Evolutionary conservation across 2,797 vertebrate genomes (phyloP).

Genomic region (Centroberyx gerrardi): DNA sequence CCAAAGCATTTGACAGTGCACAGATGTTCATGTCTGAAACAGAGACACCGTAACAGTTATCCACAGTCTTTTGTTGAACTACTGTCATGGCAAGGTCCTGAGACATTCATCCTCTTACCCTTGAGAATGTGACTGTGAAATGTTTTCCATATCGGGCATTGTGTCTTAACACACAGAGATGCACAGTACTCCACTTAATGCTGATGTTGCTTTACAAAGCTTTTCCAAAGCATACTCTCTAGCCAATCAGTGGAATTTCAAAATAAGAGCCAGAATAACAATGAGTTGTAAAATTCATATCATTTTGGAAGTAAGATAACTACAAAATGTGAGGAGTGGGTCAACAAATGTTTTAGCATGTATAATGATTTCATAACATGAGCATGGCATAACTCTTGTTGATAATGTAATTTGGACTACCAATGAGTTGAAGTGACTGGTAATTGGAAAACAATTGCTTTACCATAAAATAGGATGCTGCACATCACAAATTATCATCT

Average conservation of each 20-base stretch:
- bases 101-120: constrained; percentile 26
- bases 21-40: constrained; percentile 43
- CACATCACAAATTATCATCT: neutral
- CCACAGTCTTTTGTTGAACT: constrained; percentile 4
- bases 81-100: constrained; percentile 26
- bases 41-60: constrained; percentile 16
- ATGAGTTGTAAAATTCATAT: neutral
- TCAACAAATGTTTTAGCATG: neutral
- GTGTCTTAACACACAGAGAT: constrained; percentile 12
- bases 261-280: neutral
- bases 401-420: neutral
- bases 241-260: neutral
- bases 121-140: constrained; percentile 40
- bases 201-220: constrained; percentile 43
- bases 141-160: constrained; percentile 25
- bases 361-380: neutral
- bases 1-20: constrained; percentile 57
- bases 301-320: neutral
- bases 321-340: neutral
- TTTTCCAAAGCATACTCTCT: constrained; percentile 44
- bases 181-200: constrained; percentile 13
- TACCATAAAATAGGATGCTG: neutral
- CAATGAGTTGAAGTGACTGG: neutral
- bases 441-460: neutral
- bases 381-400: neutral